phyloP scores from a whole-genome alignment of 2,797 vertebrate species.

The Acanthopagrus latus region DNA sequence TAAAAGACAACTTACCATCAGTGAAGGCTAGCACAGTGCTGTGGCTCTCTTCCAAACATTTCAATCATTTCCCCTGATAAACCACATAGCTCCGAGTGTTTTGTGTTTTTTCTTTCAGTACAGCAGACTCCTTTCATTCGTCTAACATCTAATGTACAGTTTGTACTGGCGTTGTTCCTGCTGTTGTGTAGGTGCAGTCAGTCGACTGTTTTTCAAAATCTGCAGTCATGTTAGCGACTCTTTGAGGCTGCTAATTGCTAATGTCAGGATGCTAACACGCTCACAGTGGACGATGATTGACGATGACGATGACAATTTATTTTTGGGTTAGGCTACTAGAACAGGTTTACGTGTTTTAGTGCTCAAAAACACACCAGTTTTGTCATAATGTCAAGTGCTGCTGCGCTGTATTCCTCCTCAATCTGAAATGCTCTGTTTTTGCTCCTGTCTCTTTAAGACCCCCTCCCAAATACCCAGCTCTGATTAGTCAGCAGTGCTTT shows the following conservation, averaged over 20 bases:
- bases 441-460: too few species aligned
- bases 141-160: background rate
- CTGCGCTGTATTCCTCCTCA: too few species aligned
- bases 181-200: background rate
- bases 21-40: background rate
- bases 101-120: background rate
- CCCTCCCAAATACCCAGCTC: too few species aligned
- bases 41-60: background rate
- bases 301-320: background rate
- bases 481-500: too few species aligned
- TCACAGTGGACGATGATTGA: background rate
- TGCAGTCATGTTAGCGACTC: background rate
- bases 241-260: background rate
- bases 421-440: too few species aligned
- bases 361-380: too few species aligned
- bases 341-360: too few species aligned
- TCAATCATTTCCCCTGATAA: constrained; percentile 36
- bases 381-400: too few species aligned
- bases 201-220: background rate
- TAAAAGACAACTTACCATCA: constrained; percentile 4
- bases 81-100: background rate
- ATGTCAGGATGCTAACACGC: background rate
- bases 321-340: too few species aligned
- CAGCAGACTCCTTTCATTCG: background rate
- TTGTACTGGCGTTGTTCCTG: background rate